Evolutionary conservation across 2,888 invertebrate species (phyloP).

Genomic region (Pecten maximus): DNA sequence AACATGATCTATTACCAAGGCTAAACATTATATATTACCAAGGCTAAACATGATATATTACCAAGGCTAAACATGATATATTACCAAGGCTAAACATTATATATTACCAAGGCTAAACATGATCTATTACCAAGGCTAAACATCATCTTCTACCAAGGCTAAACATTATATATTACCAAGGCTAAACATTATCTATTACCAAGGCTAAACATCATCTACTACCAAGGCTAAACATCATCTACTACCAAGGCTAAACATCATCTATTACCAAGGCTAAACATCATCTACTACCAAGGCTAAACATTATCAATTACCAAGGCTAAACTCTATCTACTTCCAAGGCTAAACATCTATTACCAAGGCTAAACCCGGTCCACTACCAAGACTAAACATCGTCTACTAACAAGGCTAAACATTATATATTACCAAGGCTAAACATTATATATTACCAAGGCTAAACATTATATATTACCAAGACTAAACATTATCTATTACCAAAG

Average conservation of each 20-base stretch:
- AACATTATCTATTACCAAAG: neutral
- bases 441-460: neutral
- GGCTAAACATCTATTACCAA: neutral
- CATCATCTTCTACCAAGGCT: neutral
- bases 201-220: neutral
- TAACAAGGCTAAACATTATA: neutral
- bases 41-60: neutral
- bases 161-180: neutral
- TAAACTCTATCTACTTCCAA: neutral
- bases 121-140: neutral
- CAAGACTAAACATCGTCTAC: neutral
- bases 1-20: neutral
- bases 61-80: neutral
- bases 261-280: neutral
- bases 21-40: neutral
- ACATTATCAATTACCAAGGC: neutral
- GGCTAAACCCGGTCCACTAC: neutral
- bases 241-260: neutral
- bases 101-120: neutral
- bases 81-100: neutral
- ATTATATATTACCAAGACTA: neutral
- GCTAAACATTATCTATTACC: neutral
- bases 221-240: neutral
- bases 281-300: neutral
- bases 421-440: neutral